Evolutionary conservation across 2,888 invertebrate genomes (phyloP).

Genomic region (Cyclophora albipunctata): DNA sequence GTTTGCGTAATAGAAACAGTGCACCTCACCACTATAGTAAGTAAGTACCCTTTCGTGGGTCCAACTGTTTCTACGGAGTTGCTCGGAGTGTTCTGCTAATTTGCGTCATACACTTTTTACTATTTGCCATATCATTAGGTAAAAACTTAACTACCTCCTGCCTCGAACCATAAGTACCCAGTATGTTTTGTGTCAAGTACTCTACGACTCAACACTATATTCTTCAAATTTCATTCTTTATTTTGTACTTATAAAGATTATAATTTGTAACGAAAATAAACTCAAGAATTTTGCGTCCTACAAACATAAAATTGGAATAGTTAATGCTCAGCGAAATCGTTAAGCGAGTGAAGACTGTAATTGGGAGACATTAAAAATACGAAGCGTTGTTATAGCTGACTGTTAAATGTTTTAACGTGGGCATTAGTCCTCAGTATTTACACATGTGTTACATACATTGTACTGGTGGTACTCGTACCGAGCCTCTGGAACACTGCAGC

Average conservation of each 20-base stretch:
- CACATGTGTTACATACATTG: constrained; percentile 62
- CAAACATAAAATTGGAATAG: constrained; percentile 72
- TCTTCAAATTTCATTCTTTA: neutral
- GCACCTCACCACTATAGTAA: too few species aligned
- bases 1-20: neutral
- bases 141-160: too few species aligned
- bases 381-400: constrained; percentile 62
- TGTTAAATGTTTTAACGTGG: constrained; percentile 66
- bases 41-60: too few species aligned
- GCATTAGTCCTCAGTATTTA: constrained; percentile 65
- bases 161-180: too few species aligned
- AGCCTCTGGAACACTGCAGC: constrained; percentile 17
- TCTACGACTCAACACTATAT: too few species aligned
- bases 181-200: too few species aligned
- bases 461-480: constrained; percentile 25
- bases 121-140: too few species aligned
- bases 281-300: constrained; percentile 48
- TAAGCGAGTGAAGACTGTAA: constrained; percentile 68
- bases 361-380: constrained; percentile 72
- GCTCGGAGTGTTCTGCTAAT: too few species aligned
- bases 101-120: too few species aligned
- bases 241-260: neutral
- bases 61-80: too few species aligned
- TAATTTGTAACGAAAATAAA: constrained; percentile 7
- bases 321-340: constrained; percentile 70